Percentiles rank a stretch among this genome's conserved stretches.
phyloP scores from a whole-genome alignment of 2,797 vertebrate genomes.

The Parotocinclus haroldoi region DNA sequence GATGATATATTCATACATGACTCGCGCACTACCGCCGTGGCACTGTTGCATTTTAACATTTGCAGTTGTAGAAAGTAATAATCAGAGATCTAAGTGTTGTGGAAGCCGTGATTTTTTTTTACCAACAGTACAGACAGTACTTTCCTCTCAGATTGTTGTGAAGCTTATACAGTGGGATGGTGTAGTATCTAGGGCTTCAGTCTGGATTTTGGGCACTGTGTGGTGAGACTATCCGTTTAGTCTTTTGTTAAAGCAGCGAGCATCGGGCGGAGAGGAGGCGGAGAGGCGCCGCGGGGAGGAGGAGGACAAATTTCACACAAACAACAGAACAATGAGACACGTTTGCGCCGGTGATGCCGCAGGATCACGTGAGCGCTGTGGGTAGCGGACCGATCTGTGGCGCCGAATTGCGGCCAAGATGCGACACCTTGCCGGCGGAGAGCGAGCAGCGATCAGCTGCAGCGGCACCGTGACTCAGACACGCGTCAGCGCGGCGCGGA shows the following conservation, averaged over 20 bases:
- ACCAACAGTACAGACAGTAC: too few relatives aligned
- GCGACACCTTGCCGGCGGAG: slow-evolving; percentile 36
- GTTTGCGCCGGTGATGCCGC: slow-evolving; percentile 36
- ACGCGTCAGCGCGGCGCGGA: not conserved
- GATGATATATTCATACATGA: too few relatives aligned
- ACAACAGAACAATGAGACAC: slow-evolving; percentile 50
- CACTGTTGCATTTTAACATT: too few relatives aligned
- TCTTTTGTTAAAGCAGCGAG: slow-evolving; percentile 36
- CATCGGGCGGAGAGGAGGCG: slow-evolving; percentile 16
- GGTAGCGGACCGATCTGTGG: slow-evolving; percentile 50
- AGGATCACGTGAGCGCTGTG: slow-evolving; percentile 47
- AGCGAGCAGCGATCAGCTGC: slow-evolving; percentile 34
- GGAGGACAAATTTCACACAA: slow-evolving; percentile 50
- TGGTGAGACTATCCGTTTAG: slow-evolving; percentile 26
- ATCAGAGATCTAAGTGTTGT: too few relatives aligned
- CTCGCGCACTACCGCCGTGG: too few relatives aligned
- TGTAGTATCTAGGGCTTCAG: not conserved
- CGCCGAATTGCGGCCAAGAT: slow-evolving; percentile 36
- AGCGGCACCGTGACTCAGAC: slow-evolving; percentile 54
- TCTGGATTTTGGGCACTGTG: slow-evolving; percentile 16
- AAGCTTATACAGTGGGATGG: not conserved
- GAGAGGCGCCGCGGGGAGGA: slow-evolving; percentile 30
- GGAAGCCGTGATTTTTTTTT: too few relatives aligned
- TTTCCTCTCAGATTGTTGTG: too few relatives aligned
- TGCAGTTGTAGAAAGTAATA: too few relatives aligned